Evolutionary conservation across 2,113 vertebrate genomes (phyloP).

Genomic region (Oostethus manadensis): DNA sequence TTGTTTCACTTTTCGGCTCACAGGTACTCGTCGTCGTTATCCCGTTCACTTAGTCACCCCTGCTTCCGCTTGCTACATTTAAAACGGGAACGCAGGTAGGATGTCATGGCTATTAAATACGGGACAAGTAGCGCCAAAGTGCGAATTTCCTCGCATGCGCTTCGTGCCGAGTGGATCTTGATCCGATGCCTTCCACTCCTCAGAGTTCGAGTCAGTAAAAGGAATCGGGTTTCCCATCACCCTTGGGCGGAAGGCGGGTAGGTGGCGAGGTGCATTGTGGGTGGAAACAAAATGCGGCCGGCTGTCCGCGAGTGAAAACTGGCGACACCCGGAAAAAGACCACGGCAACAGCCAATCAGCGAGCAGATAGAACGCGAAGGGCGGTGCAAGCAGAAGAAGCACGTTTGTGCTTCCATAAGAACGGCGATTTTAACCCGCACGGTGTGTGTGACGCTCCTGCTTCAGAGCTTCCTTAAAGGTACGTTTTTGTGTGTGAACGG

Average conservation of each 20-base stretch:
- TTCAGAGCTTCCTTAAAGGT: not conserved
- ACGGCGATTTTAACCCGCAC: slow-evolving; percentile 22
- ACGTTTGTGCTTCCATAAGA: slow-evolving; percentile 60
- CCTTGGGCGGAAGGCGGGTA: not conserved
- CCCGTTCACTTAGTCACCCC: too few species aligned
- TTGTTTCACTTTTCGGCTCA: too few species aligned
- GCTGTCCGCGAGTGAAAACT: slow-evolving; percentile 76
- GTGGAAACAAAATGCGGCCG: slow-evolving; percentile 87
- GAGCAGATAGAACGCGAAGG: slow-evolving; percentile 57
- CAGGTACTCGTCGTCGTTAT: too few species aligned
- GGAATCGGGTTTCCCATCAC: too few species aligned
- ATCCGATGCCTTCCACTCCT: too few species aligned
- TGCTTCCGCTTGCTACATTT: too few species aligned
- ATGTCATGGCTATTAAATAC: too few species aligned
- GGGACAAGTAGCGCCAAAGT: too few species aligned
- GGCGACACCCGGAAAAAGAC: slow-evolving; percentile 60
- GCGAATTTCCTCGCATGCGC: too few species aligned
- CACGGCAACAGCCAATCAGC: slow-evolving; percentile 72
- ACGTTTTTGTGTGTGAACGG: not conserved
- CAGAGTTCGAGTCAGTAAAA: too few species aligned
- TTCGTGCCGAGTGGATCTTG: too few species aligned
- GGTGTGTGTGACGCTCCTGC: not conserved
- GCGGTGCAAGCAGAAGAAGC: slow-evolving; percentile 49
- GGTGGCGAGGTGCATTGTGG: slow-evolving; percentile 80
- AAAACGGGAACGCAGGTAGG: too few species aligned